Conservation (phyloP, 2,113 vertebrate species). For the Pyrgilauda ruficollis region DNA sequence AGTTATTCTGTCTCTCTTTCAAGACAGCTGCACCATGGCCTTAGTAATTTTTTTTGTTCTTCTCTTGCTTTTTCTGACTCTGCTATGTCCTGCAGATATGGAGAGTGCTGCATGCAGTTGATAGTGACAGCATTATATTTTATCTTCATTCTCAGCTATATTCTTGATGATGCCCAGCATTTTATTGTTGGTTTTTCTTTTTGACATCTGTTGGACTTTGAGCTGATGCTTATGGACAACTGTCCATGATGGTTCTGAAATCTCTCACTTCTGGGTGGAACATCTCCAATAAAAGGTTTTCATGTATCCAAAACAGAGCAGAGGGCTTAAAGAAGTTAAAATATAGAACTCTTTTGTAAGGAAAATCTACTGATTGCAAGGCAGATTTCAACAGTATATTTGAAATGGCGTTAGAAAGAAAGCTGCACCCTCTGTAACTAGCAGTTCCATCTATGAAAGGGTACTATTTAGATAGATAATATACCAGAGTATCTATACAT, state of each 20-base stretch:
- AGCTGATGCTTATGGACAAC: neutral
- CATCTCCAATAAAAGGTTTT: neutral
- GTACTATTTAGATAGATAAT: neutral
- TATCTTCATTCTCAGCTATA: neutral
- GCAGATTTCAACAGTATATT: neutral
- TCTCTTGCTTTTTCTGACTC: neutral
- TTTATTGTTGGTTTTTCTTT: neutral
- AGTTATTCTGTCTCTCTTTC: neutral
- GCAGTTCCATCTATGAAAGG: neutral
- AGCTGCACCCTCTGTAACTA: neutral
- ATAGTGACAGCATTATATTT: neutral
- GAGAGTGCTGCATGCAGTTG: neutral
- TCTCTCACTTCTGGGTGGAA: neutral
- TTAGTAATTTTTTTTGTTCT: neutral
- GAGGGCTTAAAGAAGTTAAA: neutral
- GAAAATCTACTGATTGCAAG: neutral
- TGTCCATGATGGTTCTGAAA: neutral
- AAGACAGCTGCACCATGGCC: neutral
- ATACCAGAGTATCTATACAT: neutral
- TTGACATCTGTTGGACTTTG: neutral
- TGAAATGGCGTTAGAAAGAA: neutral
- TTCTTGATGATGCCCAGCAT: neutral
- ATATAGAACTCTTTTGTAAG: neutral
- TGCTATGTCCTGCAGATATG: neutral
- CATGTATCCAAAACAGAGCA: neutral